These are phyloP conservation scores for Corythucha ciliata DNA, from an alignment of 2,888 invertebrate species.

Conservation along the genomic window DNA sequence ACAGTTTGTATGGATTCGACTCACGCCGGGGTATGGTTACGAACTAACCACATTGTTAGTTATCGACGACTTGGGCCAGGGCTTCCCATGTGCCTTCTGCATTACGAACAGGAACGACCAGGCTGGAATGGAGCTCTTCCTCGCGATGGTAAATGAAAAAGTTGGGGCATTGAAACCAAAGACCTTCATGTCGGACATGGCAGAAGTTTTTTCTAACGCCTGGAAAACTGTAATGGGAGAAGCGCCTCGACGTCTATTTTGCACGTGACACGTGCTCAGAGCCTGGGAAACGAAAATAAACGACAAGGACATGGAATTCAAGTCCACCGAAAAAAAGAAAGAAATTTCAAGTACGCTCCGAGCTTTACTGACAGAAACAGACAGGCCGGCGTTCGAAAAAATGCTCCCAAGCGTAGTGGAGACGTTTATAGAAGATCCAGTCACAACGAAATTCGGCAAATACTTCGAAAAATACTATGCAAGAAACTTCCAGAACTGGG, in stretches of 20 bases:
- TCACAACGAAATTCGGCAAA: neutral
- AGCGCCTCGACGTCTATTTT: constrained; percentile 28
- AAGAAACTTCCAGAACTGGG: constrained; percentile 8
- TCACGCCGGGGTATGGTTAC: constrained; percentile 31
- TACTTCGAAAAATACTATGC: constrained; percentile 3
- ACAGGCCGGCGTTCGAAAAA: neutral
- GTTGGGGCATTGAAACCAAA: constrained; percentile 27
- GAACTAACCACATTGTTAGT: constrained; percentile 31
- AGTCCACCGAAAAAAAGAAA: constrained; percentile 2
- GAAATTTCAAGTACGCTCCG: neutral
- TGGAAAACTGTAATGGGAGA: constrained; percentile 32
- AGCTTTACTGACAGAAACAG: constrained; percentile 6
- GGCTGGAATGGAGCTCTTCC: constrained; percentile 24
- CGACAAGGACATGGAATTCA: neutral
- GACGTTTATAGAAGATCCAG: neutral
- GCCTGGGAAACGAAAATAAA: constrained; percentile 9
- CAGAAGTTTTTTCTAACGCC: constrained; percentile 32
- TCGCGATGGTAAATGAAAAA: constrained; percentile 26
- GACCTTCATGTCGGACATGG: constrained; percentile 36
- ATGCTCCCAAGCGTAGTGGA: neutral
- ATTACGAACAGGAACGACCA: constrained; percentile 20
- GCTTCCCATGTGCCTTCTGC: constrained; percentile 33
- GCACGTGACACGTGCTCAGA: constrained; percentile 36
- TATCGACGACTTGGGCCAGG: constrained; percentile 33
- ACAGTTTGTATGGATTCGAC: constrained; percentile 34